Evolutionary conservation across 2,888 invertebrate genomes (phyloP).

Genomic region (Dryadula phaetusa): DNA sequence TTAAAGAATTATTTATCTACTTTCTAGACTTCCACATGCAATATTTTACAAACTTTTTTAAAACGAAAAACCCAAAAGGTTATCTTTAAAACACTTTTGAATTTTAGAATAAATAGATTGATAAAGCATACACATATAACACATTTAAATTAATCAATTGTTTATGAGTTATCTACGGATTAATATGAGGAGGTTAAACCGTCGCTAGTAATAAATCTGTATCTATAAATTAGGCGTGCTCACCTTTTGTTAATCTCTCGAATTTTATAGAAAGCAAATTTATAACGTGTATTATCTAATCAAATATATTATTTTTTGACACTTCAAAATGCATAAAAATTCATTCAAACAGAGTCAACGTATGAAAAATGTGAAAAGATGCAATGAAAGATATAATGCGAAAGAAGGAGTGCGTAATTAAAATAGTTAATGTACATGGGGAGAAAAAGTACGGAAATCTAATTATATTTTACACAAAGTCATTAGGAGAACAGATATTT

Average conservation of each 20-base stretch:
- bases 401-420: too few species aligned
- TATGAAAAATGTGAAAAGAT: background rate
- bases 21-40: background rate
- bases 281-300: conserved; percentile 25
- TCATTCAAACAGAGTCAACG: background rate
- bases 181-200: conserved; percentile 33
- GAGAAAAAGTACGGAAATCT: too few species aligned
- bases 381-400: too few species aligned
- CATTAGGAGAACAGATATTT: background rate
- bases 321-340: background rate
- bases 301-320: conserved; percentile 17
- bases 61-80: background rate
- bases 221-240: conserved; percentile 37
- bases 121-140: conserved; percentile 25
- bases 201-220: conserved; percentile 47
- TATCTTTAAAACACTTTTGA: background rate
- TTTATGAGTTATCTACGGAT: conserved; percentile 30
- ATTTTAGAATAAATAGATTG: conserved; percentile 18
- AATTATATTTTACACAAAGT: background rate
- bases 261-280: conserved; percentile 56
- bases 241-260: conserved; percentile 43
- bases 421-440: too few species aligned
- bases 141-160: conserved; percentile 33
- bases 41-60: background rate
- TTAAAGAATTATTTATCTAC: background rate